Evolutionary conservation across 2,797 vertebrate species (phyloP), one percentile per base, ranked within the genome.

Genomic region (Dipus sagitta): DNA sequence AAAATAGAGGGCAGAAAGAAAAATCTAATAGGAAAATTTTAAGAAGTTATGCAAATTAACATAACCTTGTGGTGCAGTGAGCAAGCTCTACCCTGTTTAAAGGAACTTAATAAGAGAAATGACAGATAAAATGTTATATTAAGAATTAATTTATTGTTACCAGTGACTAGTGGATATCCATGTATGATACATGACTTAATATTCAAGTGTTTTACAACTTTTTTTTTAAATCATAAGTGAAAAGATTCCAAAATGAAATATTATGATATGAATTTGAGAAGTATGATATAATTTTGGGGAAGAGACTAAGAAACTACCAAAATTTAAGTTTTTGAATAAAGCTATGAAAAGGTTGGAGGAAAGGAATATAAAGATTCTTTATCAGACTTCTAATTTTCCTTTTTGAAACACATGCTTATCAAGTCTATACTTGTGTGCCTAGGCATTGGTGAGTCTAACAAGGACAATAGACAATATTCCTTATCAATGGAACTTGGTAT

Each of bases 241-340:
- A n/a, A 93, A 89, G 26, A 79, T 91, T 3, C 6, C 23, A 90
- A 32, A 89, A 93, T 86, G 81, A 91, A 93, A 86, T 79, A 67
- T 60, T 82, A 64, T 67, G 2, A 12, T 80, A 14, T 52, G 18
- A 21, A 5, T 58, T 72, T 75, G 28, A 3, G 13, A 93, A 78
- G 15, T 65, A 58, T 88, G 26, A 82, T 83, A 38, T 21, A 86
- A 64, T 68, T 78, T 92, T 0, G 38, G 4, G 10, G 1, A 70
- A 88, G 64, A 86, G 75, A 70, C 8, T 78, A 58, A 58, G 54
- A 58, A 58, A 58, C 81, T 54, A 26, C 80, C 82, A 15, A 92
- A 94, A 8, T 74, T 26, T 26, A 62, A 1, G 60, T 71, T 18
- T 86, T 92, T 75, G n/a, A 68, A 86, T 89, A 74, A 86, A 84